Base-by-base conservation (phyloP, 1,140 invertebrate genomes). In the Dendrolimus punctatus region DNA sequence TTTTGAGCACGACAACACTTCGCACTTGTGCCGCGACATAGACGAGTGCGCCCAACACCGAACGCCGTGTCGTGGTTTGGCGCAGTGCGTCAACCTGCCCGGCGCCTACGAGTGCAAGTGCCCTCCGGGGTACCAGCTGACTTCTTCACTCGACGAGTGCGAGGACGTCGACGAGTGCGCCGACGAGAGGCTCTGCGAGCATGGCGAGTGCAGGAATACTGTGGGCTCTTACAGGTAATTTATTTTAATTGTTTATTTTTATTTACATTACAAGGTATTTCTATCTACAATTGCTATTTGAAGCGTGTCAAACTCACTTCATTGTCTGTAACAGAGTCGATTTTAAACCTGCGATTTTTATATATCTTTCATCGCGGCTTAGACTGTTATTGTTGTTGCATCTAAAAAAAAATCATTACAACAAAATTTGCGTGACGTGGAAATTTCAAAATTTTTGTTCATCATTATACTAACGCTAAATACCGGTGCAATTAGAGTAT, bases 181-280 rank as follows among this genome's bases (percentile, higher is more conserved):
- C 38, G 76, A 82, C 64, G 91, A 91, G 39, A 91, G 91, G 3
- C 91, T 96, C 66, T 97, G 95, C 78, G 89, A 91, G 48, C 92
- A 95, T 68, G 94, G 93, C 45, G 85, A 86, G 41, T 96, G 94
- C 74, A 83, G 92, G n/a, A 97, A 97, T 70, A 92, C 91, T n/a
- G 89, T 93, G 60, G 95, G 95, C 2, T 91, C 92, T 0, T 96
- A 91, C 62, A 71, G 75, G 78, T 81, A 5, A 58, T 36, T 7
- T 40, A 40, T 40, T 23, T 9, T 42, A 42, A 43, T 23, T 36
- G 8, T 8, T 6, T 42, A 41, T 41, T 23, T 23, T 23, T 23
- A 3, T 1, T 23, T 23, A 23, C 23, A 23, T 23, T 23, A 23
- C 23, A 23, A 2, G 23, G 23, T 23, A 23, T 23, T 23, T 3